Conservation (phyloP, 2,888 invertebrate genomes). For the Nematopogon swammerdamellus region DNA sequence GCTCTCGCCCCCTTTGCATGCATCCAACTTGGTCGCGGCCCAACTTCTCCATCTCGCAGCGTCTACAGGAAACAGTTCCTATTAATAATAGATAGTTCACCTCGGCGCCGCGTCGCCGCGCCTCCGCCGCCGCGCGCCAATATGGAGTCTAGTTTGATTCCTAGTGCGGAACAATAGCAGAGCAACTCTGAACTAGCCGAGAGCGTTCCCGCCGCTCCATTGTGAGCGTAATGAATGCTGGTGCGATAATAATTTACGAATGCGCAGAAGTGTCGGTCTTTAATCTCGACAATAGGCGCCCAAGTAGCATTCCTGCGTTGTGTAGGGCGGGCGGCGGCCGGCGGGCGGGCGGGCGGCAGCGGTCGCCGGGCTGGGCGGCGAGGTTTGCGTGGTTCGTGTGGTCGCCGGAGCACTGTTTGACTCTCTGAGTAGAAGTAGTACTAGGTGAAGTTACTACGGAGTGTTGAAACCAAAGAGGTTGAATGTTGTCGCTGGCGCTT, state of each 20-base stretch:
- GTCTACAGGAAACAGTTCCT: neutral
- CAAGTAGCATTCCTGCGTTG: slow-evolving; percentile 39
- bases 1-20: neutral
- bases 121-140: no score
- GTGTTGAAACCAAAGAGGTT: no score
- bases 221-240: neutral
- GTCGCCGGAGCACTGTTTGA: no score
- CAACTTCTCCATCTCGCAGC: neutral
- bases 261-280: slow-evolving; percentile 53
- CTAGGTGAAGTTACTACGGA: no score
- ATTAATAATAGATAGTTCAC: neutral
- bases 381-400: no score
- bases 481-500: no score
- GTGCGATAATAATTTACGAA: slow-evolving; percentile 53
- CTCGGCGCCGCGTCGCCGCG: no score
- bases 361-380: no score
- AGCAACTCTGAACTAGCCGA: neutral
- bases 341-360: slow-evolving; percentile 23
- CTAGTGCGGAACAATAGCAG: neutral
- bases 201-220: neutral
- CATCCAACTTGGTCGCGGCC: neutral
- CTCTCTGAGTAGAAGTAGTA: no score
- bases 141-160: neutral
- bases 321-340: slow-evolving; percentile 24
- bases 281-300: slow-evolving; percentile 38